These are phyloP conservation scores for Phengaris arion DNA, from an alignment of 2,888 invertebrate genomes.

Conservation along the genomic window DNA sequence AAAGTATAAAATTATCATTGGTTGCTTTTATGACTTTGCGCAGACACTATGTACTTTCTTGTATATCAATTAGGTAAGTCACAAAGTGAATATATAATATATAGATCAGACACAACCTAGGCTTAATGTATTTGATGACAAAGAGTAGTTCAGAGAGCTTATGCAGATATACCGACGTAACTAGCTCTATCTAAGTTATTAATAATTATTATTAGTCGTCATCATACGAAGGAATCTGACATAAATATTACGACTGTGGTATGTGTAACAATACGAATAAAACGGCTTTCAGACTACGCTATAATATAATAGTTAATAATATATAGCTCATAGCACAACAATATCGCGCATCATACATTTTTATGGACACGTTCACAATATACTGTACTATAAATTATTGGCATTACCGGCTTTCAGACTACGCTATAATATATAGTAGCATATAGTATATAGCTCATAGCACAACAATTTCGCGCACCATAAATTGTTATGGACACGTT, in stretches of 20 bases:
- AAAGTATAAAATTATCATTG: neutral
- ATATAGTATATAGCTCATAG: no score
- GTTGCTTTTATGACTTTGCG: neutral
- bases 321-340: no score
- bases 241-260: neutral
- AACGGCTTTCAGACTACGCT: no score
- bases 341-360: no score
- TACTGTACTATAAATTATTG: no score
- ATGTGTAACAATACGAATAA: neutral
- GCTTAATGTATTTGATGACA: conserved; percentile 4
- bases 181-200: neutral
- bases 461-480: no score
- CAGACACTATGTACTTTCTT: neutral
- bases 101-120: neutral
- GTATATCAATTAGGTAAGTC: conserved; percentile 1
- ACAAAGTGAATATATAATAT: conserved; percentile 4
- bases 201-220: neutral
- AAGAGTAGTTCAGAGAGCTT: conserved; percentile 2
- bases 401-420: no score
- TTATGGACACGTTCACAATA: no score
- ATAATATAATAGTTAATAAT: no score
- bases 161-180: neutral
- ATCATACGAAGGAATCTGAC: neutral
- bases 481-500: no score
- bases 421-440: no score